Evolutionary conservation across 2,888 invertebrate genomes (phyloP), one percentile per base, ranked within the genome.

Genomic region (Acleris holmiana): DNA sequence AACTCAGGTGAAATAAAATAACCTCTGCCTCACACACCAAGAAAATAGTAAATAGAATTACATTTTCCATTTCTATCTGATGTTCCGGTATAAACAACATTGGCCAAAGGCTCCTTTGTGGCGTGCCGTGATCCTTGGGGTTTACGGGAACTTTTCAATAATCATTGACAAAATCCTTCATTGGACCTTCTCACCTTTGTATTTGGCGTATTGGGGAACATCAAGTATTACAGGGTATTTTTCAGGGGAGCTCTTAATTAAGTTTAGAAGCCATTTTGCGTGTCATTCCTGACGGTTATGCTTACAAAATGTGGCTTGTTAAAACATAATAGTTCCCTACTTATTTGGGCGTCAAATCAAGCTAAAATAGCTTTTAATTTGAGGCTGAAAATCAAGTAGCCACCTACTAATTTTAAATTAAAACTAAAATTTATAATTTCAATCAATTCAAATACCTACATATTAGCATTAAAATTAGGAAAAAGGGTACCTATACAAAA

Each of bases 111-210:
- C 73, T 76, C 79, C 84, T 85, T 83, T 84, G 79, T 76, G 76
- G 68, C 66, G 73, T 78, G 79, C 79, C 72, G 78, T 78, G 80
- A 80, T 77, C 77, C 73, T 55, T 35, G 48, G 77, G 81, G 68
- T 74, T 80, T 78, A 73, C 72, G 69, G 74, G 76, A 84, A 85
- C 75, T 86, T 87, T 86, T 86, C 88, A 87, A 89, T 89, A 85
- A 87, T 85, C 87, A 86, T 88, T 84, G 78, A 77, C 77, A 72
- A 55, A 55, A 55, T 55, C 55, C 55, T 55, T 55, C 55, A 82
- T 71, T 78, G 73, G 76, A 79, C 79, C 72, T 71, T 71, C 72
- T 76, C 74, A 76, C 76, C 74, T 78, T 79, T 79, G 75, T 76
- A 79, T 79, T 71, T 70, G 62, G 67, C 73, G 66, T 44, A 21